These are phyloP conservation scores for Eueides isabella DNA, from an alignment of 1,140 invertebrate species.

Conservation along the genomic window DNA sequence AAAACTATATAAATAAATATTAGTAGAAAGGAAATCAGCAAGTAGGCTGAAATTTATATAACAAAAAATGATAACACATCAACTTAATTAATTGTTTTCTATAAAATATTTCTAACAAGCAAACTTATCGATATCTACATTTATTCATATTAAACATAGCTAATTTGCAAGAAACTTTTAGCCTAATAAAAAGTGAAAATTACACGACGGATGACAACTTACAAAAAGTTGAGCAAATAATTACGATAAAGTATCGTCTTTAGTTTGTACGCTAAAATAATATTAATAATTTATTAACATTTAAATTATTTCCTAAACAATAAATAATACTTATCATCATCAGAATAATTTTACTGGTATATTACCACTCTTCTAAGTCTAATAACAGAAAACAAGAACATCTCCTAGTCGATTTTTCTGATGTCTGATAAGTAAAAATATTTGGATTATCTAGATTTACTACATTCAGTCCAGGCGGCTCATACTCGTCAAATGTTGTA, in stretches of 20 bases:
- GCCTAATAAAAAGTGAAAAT: not conserved
- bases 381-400: not conserved
- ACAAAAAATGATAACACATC: not conserved
- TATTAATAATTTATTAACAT: slow-evolving; percentile 3
- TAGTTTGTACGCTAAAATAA: slow-evolving; percentile 26
- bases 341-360: slow-evolving; percentile 10
- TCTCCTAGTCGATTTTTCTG: not conserved
- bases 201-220: not conserved
- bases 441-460: slow-evolving; percentile 25
- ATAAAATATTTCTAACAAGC: not conserved
- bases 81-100: not conserved
- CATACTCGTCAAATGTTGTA: not conserved
- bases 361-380: not conserved
- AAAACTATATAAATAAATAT: too few relatives aligned
- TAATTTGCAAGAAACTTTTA: not conserved
- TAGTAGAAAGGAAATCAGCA: too few relatives aligned
- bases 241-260: slow-evolving; percentile 10
- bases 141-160: not conserved
- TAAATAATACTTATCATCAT: slow-evolving; percentile 20
- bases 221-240: slow-evolving; percentile 16
- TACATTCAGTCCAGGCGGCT: slow-evolving; percentile 18
- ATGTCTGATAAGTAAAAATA: slow-evolving; percentile 23
- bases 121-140: not conserved
- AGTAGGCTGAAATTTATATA: not conserved
- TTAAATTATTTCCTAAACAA: slow-evolving; percentile 5